A percentile compares a stretch with the other conserved stretches of the same genome.
phyloP scores from a whole-genome alignment of 2,797 vertebrate species.

The Taeniopygia guttata region DNA sequence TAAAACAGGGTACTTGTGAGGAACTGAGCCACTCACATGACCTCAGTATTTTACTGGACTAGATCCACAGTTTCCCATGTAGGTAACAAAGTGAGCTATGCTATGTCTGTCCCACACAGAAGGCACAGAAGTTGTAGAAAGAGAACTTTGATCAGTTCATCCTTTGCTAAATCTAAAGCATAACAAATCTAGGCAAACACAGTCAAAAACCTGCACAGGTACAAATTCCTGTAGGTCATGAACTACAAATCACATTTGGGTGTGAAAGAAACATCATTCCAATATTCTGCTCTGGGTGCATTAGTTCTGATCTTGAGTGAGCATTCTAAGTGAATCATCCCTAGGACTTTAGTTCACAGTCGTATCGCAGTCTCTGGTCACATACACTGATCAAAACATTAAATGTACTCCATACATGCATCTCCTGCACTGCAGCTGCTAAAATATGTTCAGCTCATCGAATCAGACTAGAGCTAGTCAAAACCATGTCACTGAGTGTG shows the following conservation, averaged over 20 bases:
- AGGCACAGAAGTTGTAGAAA: background rate
- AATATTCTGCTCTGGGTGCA: background rate
- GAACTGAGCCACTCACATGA: background rate
- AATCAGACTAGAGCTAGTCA: background rate
- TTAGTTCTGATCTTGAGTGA: background rate
- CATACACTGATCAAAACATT: background rate
- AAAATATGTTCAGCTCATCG: background rate
- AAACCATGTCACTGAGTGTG: background rate
- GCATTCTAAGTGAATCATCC: background rate
- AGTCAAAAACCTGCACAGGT: conserved; percentile 14
- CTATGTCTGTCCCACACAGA: background rate
- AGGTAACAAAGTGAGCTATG: background rate
- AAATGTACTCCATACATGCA: background rate
- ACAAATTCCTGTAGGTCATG: background rate
- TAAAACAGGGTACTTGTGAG: background rate
- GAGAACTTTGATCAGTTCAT: background rate
- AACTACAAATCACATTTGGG: background rate
- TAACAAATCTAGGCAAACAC: conserved; percentile 39
- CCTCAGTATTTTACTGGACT: background rate
- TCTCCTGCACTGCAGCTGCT: background rate
- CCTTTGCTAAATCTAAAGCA: conserved; percentile 9
- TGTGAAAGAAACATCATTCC: background rate
- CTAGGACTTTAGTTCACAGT: background rate
- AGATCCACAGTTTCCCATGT: background rate
- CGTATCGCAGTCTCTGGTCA: background rate